Evolutionary conservation across 2,797 vertebrate species (phyloP).

Genomic region (Tarsius wallacei): DNA sequence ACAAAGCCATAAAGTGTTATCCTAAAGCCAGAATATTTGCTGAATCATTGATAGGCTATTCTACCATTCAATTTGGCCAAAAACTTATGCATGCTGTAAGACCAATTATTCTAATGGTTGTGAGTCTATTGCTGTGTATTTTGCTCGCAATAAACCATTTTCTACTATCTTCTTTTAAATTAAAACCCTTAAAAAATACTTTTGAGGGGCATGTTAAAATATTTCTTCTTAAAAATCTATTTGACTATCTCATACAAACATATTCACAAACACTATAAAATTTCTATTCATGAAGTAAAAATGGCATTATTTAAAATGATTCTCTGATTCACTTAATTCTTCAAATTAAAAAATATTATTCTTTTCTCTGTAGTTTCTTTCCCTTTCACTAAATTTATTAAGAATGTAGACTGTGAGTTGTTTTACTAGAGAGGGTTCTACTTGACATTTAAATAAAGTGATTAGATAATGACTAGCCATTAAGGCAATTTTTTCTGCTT

Average conservation of each 20-base stretch:
- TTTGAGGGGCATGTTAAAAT: neutral
- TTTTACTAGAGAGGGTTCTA: neutral
- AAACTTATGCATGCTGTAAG: neutral
- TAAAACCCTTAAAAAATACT: neutral
- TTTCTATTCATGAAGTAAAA: neutral
- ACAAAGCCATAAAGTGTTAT: neutral
- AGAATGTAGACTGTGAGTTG: neutral
- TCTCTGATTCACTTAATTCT: neutral
- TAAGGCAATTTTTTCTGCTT: neutral
- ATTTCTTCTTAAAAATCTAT: neutral
- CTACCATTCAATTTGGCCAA: neutral
- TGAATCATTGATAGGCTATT: neutral
- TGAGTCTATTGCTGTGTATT: neutral
- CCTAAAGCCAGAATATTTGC: neutral
- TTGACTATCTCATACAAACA: neutral
- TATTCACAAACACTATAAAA: neutral
- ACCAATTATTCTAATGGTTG: neutral
- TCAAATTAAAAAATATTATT: neutral
- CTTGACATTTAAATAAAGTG: neutral
- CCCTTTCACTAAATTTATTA: neutral
- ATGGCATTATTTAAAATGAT: neutral
- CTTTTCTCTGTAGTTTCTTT: neutral
- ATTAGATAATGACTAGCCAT: neutral
- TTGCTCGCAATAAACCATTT: neutral
- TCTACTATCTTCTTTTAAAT: neutral